Evolutionary conservation across 2,888 invertebrate genomes (phyloP).

Genomic region (Junonia oenone): DNA sequence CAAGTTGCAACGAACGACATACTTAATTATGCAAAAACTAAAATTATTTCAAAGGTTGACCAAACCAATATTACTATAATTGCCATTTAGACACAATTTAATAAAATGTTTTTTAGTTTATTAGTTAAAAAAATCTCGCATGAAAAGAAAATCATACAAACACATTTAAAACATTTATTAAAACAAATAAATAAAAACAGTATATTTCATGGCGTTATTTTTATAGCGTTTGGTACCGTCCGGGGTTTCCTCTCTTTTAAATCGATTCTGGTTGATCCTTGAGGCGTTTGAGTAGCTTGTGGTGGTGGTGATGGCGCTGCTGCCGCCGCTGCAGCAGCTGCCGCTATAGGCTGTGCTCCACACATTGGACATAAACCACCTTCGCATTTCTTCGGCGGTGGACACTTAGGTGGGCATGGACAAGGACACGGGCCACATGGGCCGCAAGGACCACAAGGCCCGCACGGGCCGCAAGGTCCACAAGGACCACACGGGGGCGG

Average conservation of each 20-base stretch:
- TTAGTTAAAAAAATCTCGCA: not conserved
- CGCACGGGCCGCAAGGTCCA: conserved; percentile 37
- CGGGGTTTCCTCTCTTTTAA: conserved; percentile 36
- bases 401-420: conserved; percentile 39
- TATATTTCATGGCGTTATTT: conserved; percentile 35
- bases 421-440: conserved; percentile 37
- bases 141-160: too few species aligned
- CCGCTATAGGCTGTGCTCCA: conserved; percentile 27
- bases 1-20: too few species aligned
- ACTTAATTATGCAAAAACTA: too few species aligned
- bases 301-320: conserved; percentile 14
- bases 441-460: conserved; percentile 35
- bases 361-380: conserved; percentile 32
- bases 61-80: too few species aligned
- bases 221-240: conserved; percentile 32
- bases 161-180: conserved; percentile 12
- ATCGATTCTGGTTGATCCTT: conserved; percentile 13
- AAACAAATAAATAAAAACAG: conserved; percentile 8
- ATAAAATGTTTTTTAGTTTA: too few species aligned
- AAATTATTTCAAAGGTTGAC: too few species aligned
- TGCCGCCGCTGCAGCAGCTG: conserved; percentile 20
- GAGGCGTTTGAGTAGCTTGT: conserved; percentile 9
- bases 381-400: conserved; percentile 34
- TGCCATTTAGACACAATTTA: too few species aligned
- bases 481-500: conserved; percentile 41